These are phyloP conservation scores for Byasa hedistus DNA, from an alignment of 2,888 invertebrate genomes.

Conservation along the genomic window DNA sequence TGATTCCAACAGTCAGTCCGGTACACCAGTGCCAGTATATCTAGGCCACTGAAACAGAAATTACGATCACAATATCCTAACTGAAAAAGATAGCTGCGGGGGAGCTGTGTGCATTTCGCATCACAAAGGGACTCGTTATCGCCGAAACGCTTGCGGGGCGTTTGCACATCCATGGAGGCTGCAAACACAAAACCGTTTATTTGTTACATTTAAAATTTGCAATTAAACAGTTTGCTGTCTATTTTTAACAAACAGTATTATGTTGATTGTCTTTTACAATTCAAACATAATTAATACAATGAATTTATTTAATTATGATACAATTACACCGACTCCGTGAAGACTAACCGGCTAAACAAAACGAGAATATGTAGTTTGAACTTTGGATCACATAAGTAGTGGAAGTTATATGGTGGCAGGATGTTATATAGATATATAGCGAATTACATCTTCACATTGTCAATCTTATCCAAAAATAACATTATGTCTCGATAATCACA, in stretches of 20 bases:
- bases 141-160: conserved; percentile 24
- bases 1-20: too few relatives aligned
- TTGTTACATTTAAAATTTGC: conserved; percentile 22
- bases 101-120: conserved; percentile 26
- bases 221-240: conserved; percentile 22
- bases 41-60: neutral
- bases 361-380: too few relatives aligned
- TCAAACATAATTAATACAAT: too few relatives aligned
- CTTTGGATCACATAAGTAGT: too few relatives aligned
- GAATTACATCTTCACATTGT: too few relatives aligned
- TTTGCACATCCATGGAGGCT: conserved; percentile 25
- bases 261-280: neutral
- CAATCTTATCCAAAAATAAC: too few relatives aligned
- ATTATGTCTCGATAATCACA: too few relatives aligned
- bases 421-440: too few relatives aligned
- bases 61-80: conserved; percentile 12
- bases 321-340: too few relatives aligned
- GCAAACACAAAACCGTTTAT: conserved; percentile 26
- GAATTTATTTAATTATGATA: too few relatives aligned
- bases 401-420: too few relatives aligned
- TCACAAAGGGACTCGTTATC: conserved; percentile 31
- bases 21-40: neutral
- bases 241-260: neutral
- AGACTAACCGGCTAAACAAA: too few relatives aligned
- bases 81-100: conserved; percentile 14